Conservation (phyloP, 2,113 vertebrate species). For the Verasper variegatus region DNA sequence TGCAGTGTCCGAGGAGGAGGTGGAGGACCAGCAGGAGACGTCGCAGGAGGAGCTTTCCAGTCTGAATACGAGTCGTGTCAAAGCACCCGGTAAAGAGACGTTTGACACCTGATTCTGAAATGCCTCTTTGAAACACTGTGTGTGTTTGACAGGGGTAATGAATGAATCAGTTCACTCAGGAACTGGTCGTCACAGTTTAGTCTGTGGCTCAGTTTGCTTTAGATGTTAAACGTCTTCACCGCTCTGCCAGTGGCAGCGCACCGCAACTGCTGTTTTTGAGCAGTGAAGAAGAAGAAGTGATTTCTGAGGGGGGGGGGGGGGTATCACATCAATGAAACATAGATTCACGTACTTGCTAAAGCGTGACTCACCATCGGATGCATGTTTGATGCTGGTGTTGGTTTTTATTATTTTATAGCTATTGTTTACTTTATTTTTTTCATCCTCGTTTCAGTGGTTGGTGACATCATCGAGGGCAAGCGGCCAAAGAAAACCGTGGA, state of each 20-base stretch:
- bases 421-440: background rate
- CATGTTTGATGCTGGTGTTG: too few species aligned
- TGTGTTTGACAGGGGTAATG: background rate
- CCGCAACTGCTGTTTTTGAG: too few species aligned
- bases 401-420: too few species aligned
- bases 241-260: too few species aligned
- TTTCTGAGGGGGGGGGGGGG: too few species aligned
- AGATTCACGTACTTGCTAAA: too few species aligned
- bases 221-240: background rate
- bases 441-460: constrained; percentile 34
- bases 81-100: constrained; percentile 22
- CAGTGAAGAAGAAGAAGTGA: too few species aligned
- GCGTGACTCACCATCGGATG: too few species aligned
- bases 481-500: constrained; percentile 94
- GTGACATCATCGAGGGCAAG: constrained; percentile 91
- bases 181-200: background rate
- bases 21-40: constrained; percentile 37
- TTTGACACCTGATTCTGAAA: background rate
- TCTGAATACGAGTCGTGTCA: background rate
- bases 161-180: background rate
- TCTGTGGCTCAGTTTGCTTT: background rate
- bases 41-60: background rate
- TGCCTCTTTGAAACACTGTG: background rate
- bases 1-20: constrained; percentile 41
- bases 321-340: too few species aligned